Evolutionary conservation across 2,113 vertebrate genomes (phyloP).

Genomic region (Abramis brama): DNA sequence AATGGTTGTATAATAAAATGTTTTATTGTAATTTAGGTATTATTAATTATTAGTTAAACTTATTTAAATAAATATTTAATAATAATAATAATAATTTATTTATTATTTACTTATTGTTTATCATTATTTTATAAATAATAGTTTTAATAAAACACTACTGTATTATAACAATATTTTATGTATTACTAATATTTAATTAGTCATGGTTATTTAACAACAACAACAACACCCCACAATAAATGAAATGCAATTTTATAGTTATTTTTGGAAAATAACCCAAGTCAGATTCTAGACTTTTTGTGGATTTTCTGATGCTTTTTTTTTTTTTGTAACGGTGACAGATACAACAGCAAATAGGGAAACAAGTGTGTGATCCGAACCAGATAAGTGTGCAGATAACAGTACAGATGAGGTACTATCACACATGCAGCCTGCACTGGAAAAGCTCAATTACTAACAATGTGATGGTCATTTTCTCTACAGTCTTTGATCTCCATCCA

Average conservation of each 20-base stretch:
- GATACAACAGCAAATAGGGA: background rate
- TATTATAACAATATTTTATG: too few species aligned
- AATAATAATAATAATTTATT: background rate
- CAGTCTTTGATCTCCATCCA: conserved; percentile 9
- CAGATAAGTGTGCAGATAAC: background rate
- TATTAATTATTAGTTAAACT: background rate
- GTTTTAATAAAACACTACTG: too few species aligned
- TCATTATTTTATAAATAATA: too few species aligned
- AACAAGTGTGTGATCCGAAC: background rate
- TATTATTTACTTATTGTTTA: background rate
- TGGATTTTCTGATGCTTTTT: background rate
- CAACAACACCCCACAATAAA: background rate
- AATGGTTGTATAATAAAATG: too few species aligned
- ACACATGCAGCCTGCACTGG: background rate
- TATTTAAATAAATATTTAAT: background rate
- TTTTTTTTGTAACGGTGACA: background rate
- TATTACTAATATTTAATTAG: too few species aligned
- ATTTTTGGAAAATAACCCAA: background rate
- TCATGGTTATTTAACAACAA: too few species aligned
- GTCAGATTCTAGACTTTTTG: background rate
- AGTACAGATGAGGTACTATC: background rate
- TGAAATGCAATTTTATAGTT: background rate
- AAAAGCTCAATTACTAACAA: background rate
- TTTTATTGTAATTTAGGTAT: too few species aligned
- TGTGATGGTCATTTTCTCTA: background rate